phyloP scores from a whole-genome alignment of 1,140 invertebrate genomes.

The Cepaea nemoralis region DNA sequence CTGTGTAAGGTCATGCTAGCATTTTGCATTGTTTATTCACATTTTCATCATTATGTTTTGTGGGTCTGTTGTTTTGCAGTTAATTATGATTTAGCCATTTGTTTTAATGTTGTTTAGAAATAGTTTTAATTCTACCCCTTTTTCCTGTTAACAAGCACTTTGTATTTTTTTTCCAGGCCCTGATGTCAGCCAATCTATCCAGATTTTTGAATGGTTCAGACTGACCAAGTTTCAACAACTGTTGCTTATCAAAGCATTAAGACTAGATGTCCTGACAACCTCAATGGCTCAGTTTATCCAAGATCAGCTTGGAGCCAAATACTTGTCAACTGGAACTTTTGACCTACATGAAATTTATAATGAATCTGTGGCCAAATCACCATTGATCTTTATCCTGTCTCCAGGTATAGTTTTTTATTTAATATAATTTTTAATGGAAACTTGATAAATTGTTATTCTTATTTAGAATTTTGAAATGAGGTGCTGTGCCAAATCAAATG shows the following conservation, averaged over 20 bases:
- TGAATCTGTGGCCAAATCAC: slow-evolving; percentile 65
- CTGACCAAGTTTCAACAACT: slow-evolving; percentile 65
- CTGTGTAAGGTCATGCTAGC: too few relatives aligned
- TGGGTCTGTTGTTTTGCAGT: too few relatives aligned
- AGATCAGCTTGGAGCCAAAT: slow-evolving; percentile 62
- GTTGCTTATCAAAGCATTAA: slow-evolving; percentile 66
- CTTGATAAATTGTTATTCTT: too few relatives aligned
- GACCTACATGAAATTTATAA: slow-evolving; percentile 69
- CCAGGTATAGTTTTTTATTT: slow-evolving; percentile 56
- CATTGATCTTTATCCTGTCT: slow-evolving; percentile 68
- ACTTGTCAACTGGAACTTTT: slow-evolving; percentile 65
- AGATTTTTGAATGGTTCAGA: slow-evolving; percentile 61
- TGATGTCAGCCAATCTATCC: slow-evolving; percentile 31
- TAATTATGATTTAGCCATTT: too few relatives aligned
- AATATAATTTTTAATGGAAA: background rate
- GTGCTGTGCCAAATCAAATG: too few relatives aligned
- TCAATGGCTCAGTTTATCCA: slow-evolving; percentile 63
- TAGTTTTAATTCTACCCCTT: too few relatives aligned
- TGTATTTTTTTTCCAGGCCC: slow-evolving; percentile 22
- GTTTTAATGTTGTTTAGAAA: too few relatives aligned
- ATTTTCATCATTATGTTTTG: too few relatives aligned
- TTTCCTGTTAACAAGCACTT: too few relatives aligned
- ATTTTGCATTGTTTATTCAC: too few relatives aligned
- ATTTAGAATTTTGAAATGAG: too few relatives aligned
- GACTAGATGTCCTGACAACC: slow-evolving; percentile 59